Evolutionary conservation across 2,888 invertebrate species (phyloP).

Genomic region (Phlogophora meticulosa): DNA sequence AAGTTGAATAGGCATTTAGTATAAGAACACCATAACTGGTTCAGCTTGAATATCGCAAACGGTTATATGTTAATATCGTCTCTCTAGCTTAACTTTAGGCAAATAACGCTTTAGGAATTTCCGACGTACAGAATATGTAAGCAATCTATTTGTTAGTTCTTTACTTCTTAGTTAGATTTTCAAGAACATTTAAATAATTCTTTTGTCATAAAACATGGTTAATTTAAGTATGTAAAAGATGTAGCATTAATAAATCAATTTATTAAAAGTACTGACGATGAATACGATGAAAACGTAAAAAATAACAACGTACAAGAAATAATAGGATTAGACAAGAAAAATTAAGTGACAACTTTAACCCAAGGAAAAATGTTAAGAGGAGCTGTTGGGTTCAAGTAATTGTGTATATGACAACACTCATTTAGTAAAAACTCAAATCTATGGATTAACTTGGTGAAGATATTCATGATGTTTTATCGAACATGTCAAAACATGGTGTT

Average conservation of each 20-base stretch:
- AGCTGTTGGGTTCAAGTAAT: constrained; percentile 53
- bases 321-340: constrained; percentile 64
- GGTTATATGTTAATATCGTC: constrained; percentile 44
- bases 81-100: constrained; percentile 26
- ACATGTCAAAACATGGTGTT: constrained; percentile 64
- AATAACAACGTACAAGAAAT: constrained; percentile 40
- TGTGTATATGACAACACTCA: constrained; percentile 62
- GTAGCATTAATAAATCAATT: constrained; percentile 26
- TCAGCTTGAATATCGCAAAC: constrained; percentile 50
- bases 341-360: constrained; percentile 61
- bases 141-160: constrained; percentile 18
- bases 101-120: constrained; percentile 33
- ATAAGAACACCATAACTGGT: constrained; percentile 66
- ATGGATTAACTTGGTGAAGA: constrained; percentile 57
- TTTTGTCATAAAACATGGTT: constrained; percentile 31
- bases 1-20: constrained; percentile 77
- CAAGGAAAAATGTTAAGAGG: constrained; percentile 49
- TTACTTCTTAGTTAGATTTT: constrained; percentile 17
- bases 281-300: constrained; percentile 47
- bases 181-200: constrained; percentile 39
- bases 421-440: constrained; percentile 64
- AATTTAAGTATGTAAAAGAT: constrained; percentile 33
- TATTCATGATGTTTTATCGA: constrained; percentile 66
- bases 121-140: constrained; percentile 22
- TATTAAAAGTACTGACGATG: constrained; percentile 32